Percentiles rank a stretch among this genome's conserved stretches.
phyloP scores from a whole-genome alignment of 2,888 invertebrate genomes.

The Vannuccia rotundouncinata region DNA sequence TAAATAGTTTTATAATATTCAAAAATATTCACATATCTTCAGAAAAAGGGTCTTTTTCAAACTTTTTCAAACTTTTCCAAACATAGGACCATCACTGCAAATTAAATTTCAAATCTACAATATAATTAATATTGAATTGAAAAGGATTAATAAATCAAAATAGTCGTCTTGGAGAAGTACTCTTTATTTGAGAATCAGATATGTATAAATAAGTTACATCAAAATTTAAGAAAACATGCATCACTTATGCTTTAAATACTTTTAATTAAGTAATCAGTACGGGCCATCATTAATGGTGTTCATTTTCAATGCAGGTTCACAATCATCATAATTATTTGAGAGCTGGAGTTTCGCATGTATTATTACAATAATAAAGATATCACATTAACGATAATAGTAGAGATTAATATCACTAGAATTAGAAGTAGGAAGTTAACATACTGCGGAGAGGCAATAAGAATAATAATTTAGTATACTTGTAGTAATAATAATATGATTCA shows the following conservation, averaged over 20 bases:
- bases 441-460: not conserved
- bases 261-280: too few relatives aligned
- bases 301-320: too few relatives aligned
- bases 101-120: too few relatives aligned
- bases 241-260: not conserved
- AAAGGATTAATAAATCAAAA: too few relatives aligned
- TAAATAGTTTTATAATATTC: too few relatives aligned
- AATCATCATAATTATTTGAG: not conserved
- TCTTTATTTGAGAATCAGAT: constrained; percentile 15
- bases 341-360: not conserved
- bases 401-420: not conserved
- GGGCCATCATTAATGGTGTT: too few relatives aligned
- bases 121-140: too few relatives aligned
- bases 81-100: too few relatives aligned
- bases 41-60: too few relatives aligned
- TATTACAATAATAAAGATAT: not conserved
- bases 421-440: not conserved
- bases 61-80: too few relatives aligned
- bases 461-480: not conserved
- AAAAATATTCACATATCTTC: too few relatives aligned
- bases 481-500: not conserved
- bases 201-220: constrained; percentile 26
- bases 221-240: constrained; percentile 20
- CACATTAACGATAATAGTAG: not conserved
- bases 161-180: constrained; percentile 3